Conservation (phyloP, 2,888 invertebrate genomes). For the Coleophora flavipennella region DNA sequence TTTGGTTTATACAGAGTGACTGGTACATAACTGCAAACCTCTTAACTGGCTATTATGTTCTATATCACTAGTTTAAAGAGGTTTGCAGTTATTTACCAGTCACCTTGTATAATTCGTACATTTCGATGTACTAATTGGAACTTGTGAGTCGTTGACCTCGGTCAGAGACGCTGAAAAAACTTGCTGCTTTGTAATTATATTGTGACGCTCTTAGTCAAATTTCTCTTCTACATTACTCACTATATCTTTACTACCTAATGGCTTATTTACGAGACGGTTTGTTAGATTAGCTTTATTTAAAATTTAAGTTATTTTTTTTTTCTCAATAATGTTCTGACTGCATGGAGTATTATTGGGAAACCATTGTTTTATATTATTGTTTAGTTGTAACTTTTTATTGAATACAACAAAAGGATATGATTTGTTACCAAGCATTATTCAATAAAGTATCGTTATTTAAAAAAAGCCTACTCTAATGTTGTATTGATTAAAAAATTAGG, state of each 20-base stretch:
- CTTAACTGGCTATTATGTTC: too few species aligned
- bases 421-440: conserved; percentile 73
- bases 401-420: conserved; percentile 65
- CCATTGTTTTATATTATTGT: conserved; percentile 54
- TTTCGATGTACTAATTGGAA: conserved; percentile 14
- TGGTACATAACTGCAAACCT: too few species aligned
- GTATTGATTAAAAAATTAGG: too few species aligned
- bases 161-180: conserved; percentile 42
- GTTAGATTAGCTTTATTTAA: conserved; percentile 63
- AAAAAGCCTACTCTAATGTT: too few species aligned
- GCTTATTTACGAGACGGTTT: conserved; percentile 51
- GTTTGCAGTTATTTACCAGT: too few species aligned
- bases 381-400: conserved; percentile 65
- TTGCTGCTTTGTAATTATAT: conserved; percentile 13
- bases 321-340: conserved; percentile 39
- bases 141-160: conserved; percentile 31
- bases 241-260: conserved; percentile 39
- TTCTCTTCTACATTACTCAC: conserved; percentile 40
- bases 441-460: too few species aligned
- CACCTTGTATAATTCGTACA: conserved; percentile 19
- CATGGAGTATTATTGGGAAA: conserved; percentile 42
- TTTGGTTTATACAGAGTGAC: too few species aligned
- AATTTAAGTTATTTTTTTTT: conserved; percentile 53
- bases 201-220: conserved; percentile 28
- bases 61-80: too few species aligned